A percentile compares a stretch with the other conserved stretches of the same genome.
These are phyloP conservation scores for Drosophila infuscata DNA, from an alignment of 2,888 invertebrate species.

Conservation along the genomic window DNA sequence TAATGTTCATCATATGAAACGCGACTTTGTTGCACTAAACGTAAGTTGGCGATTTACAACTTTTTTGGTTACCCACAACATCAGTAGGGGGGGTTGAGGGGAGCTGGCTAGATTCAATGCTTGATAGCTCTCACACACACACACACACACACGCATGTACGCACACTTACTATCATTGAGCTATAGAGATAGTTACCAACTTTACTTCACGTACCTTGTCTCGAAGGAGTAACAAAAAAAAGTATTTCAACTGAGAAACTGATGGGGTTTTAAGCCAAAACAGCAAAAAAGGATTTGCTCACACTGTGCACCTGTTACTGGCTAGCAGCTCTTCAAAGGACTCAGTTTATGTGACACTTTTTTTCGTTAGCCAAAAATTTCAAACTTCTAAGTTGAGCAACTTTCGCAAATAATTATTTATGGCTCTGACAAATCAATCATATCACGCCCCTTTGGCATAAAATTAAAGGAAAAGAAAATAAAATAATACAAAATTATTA, in stretches of 20 bases:
- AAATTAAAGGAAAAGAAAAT: neutral
- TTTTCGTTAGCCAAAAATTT: neutral
- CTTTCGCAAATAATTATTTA: constrained; percentile 1
- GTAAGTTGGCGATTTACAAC: constrained; percentile 70
- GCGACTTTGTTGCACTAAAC: constrained; percentile 75
- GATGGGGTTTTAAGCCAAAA: neutral
- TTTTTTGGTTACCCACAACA: constrained; percentile 58
- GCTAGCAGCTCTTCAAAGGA: neutral
- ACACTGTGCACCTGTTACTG: constrained; percentile 1
- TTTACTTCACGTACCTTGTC: constrained; percentile 9
- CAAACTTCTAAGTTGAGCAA: constrained; percentile 2
- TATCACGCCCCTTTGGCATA: neutral
- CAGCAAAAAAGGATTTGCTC: neutral
- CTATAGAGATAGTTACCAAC: constrained; percentile 10
- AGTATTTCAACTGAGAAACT: neutral
- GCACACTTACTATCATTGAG: neutral
- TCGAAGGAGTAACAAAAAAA: constrained; percentile 15
- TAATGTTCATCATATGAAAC: constrained; percentile 66
- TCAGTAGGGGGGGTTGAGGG: neutral
- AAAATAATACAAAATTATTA: neutral
- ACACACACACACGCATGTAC: constrained; percentile 1
- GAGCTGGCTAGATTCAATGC: constrained; percentile 4
- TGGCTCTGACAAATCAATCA: neutral
- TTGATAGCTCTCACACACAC: constrained; percentile 10
- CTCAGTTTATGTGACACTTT: neutral